Evolutionary conservation across 2,797 vertebrate genomes (phyloP).

Genomic region (Acomys russatus): DNA sequence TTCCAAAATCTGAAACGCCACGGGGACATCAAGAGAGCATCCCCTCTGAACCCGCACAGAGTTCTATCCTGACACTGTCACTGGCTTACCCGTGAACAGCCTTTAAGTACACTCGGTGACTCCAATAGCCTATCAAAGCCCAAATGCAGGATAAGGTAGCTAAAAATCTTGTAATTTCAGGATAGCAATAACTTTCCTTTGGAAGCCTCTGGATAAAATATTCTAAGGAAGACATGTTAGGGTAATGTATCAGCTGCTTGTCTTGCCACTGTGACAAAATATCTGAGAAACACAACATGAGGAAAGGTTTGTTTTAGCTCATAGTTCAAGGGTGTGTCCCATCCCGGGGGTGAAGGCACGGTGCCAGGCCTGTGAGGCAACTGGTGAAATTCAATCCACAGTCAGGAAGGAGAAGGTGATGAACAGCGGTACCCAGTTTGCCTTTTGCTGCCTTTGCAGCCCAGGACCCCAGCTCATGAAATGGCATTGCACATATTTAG

Average conservation of each 20-base stretch:
- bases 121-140: not conserved
- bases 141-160: not conserved
- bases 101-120: not conserved
- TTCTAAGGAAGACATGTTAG: constrained; percentile 5
- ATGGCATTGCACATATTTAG: too few species aligned
- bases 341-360: not conserved
- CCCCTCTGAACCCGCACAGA: not conserved
- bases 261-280: not conserved
- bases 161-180: not conserved
- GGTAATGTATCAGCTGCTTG: too few species aligned
- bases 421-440: accelerated
- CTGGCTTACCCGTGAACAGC: not conserved
- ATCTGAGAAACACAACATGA: not conserved
- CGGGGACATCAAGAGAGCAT: not conserved
- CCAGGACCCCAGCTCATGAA: not conserved
- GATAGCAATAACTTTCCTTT: constrained; percentile 26
- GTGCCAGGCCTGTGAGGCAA: not conserved
- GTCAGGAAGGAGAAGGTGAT: not conserved
- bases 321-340: not conserved
- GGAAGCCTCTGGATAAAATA: not conserved
- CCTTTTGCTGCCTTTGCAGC: not conserved
- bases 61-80: not conserved
- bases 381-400: not conserved
- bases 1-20: not conserved
- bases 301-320: not conserved